Conservation (phyloP, 2,888 invertebrate species). For the Heterodera filipjevi region DNA sequence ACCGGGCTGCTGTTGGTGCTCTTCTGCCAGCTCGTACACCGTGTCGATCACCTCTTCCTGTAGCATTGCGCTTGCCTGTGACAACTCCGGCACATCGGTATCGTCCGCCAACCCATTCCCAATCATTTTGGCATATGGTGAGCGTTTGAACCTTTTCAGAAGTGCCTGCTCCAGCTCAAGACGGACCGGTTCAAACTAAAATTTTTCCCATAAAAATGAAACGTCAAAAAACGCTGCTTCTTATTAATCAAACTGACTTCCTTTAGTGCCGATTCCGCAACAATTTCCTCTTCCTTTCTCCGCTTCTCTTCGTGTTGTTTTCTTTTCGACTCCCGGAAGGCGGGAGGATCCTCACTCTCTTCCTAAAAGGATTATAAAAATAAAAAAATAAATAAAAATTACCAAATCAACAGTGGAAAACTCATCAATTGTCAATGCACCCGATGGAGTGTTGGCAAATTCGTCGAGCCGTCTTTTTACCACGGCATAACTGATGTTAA, state of each 20-base stretch:
- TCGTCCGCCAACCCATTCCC: slow-evolving; percentile 36
- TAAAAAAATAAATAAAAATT: slow-evolving; percentile 72
- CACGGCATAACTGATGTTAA: slow-evolving; percentile 56
- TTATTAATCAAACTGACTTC: slow-evolving; percentile 38
- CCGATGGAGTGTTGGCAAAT: slow-evolving; percentile 94
- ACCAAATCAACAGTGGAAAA: slow-evolving; percentile 95
- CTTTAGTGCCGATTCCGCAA: slow-evolving; percentile 29
- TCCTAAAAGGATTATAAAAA: slow-evolving; percentile 44
- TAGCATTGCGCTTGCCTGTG: slow-evolving; percentile 42
- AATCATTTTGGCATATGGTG: slow-evolving; percentile 52
- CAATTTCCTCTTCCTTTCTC: slow-evolving; percentile 47
- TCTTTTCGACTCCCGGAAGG: slow-evolving; percentile 54
- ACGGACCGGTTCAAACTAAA: slow-evolving; percentile 42
- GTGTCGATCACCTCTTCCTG: slow-evolving; percentile 50
- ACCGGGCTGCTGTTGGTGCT: slow-evolving; percentile 24
- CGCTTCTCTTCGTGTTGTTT: slow-evolving; percentile 34
- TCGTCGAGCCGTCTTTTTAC: slow-evolving; percentile 74
- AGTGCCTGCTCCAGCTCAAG: slow-evolving; percentile 56
- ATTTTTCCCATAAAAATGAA: slow-evolving; percentile 8
- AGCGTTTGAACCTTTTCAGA: slow-evolving; percentile 54
- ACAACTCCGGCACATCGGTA: slow-evolving; percentile 36
- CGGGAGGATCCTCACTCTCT: slow-evolving; percentile 62
- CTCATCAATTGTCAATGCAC: slow-evolving; percentile 89
- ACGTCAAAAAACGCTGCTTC: no score
- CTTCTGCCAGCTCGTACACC: slow-evolving; percentile 47